phyloP scores from a whole-genome alignment of 2,113 vertebrate genomes.

The Lepidothrix coronata region DNA sequence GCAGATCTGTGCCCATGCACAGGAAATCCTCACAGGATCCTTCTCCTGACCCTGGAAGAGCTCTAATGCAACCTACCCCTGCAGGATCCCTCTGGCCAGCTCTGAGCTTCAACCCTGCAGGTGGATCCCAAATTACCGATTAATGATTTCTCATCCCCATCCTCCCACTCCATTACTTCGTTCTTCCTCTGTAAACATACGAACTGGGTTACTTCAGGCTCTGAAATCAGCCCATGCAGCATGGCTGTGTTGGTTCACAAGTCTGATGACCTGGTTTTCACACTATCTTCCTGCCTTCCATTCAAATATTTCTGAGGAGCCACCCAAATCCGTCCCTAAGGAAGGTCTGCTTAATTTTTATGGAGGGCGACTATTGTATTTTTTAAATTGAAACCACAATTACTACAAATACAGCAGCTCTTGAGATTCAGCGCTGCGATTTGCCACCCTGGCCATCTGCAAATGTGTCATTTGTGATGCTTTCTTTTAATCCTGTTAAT shows the following conservation, averaged over 20 bases:
- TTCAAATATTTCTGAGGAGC: background rate
- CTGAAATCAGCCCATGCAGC: background rate
- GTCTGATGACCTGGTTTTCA: background rate
- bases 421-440: background rate
- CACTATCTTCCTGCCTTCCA: background rate
- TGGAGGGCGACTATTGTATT: background rate
- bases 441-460: background rate
- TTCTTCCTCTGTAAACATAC: background rate
- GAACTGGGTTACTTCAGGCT: background rate
- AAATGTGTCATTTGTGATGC: background rate
- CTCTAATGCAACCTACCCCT: background rate
- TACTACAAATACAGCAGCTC: background rate
- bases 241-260: background rate
- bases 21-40: background rate
- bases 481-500: background rate
- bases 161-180: background rate
- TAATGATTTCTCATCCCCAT: background rate
- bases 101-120: background rate
- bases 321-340: background rate
- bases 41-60: background rate
- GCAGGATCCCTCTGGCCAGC: background rate
- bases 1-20: background rate
- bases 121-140: background rate
- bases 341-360: background rate
- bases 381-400: background rate